A percentile compares a stretch with the other conserved stretches of the same genome.
Evolutionary conservation across 2,113 vertebrate species (phyloP).

Genomic region (Leptosomus discolor): DNA sequence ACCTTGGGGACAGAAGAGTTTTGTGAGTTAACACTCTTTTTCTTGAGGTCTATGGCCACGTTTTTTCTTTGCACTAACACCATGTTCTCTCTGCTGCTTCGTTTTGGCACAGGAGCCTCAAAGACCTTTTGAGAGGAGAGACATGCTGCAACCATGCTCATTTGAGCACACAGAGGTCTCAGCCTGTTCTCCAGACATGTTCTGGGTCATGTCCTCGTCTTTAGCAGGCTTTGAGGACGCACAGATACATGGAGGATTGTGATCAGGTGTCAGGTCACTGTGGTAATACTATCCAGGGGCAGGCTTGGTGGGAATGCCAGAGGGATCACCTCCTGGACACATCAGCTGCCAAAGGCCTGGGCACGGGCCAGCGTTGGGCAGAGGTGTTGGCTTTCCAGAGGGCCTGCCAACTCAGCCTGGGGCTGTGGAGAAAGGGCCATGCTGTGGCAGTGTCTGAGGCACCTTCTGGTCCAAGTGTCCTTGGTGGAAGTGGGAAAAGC

Average conservation of each 20-base stretch:
- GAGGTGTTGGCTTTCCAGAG: not conserved
- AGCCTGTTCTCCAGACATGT: not conserved
- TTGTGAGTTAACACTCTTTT: not conserved
- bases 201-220: not conserved
- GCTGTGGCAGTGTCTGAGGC: not conserved
- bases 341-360: not conserved
- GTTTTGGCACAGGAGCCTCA: not conserved
- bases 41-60: not conserved
- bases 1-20: not conserved
- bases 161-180: not conserved
- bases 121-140: not conserved
- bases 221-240: not conserved
- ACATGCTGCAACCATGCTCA: not conserved
- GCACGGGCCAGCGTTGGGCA: accelerated
- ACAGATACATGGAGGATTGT: not conserved
- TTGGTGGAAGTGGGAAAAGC: not conserved
- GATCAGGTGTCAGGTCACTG: not conserved
- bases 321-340: not conserved
- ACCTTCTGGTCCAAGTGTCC: not conserved
- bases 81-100: not conserved
- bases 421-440: not conserved
- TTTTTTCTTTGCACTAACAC: not conserved
- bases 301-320: not conserved
- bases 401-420: not conserved
- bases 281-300: not conserved